These are phyloP conservation scores for Prenolepis imparis DNA, from an alignment of 2,888 invertebrate species.

Conservation along the genomic window DNA sequence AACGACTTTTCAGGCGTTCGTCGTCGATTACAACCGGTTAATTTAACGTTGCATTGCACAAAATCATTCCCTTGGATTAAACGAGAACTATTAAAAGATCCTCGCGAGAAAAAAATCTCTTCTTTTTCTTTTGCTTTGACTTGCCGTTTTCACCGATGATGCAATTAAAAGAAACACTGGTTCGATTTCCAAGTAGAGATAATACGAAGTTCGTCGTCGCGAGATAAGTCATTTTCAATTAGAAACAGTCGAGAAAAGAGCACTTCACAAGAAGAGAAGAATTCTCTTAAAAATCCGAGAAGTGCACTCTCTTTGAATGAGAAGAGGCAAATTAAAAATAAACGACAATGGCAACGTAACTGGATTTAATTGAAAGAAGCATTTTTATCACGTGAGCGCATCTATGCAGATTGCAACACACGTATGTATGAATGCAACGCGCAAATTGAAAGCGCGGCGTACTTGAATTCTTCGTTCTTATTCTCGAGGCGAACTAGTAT, in stretches of 20 bases:
- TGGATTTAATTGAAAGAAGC: background rate
- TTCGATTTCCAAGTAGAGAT: slow-evolving; percentile 11
- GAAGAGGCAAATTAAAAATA: background rate
- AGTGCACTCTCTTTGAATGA: background rate
- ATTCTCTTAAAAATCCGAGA: background rate
- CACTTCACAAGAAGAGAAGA: background rate
- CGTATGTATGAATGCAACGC: background rate
- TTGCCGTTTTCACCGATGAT: background rate
- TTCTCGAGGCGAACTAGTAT: slow-evolving; percentile 9
- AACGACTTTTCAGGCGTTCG: slow-evolving; percentile 24
- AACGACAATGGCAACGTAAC: background rate
- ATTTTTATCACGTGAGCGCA: background rate
- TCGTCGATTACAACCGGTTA: background rate
- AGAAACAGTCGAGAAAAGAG: background rate
- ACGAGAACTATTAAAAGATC: background rate
- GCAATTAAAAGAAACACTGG: slow-evolving; percentile 13
- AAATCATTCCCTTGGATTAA: background rate
- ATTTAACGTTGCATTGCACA: slow-evolving; percentile 19
- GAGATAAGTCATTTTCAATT: slow-evolving; percentile 16
- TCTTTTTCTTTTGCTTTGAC: background rate
- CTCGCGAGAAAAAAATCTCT: background rate
- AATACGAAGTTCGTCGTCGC: background rate
- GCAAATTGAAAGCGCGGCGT: background rate
- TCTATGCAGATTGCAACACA: background rate
- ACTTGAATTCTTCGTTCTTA: background rate